Conservation (phyloP, 2,797 vertebrate species). For the Phrynocephalus guinanensis region DNA sequence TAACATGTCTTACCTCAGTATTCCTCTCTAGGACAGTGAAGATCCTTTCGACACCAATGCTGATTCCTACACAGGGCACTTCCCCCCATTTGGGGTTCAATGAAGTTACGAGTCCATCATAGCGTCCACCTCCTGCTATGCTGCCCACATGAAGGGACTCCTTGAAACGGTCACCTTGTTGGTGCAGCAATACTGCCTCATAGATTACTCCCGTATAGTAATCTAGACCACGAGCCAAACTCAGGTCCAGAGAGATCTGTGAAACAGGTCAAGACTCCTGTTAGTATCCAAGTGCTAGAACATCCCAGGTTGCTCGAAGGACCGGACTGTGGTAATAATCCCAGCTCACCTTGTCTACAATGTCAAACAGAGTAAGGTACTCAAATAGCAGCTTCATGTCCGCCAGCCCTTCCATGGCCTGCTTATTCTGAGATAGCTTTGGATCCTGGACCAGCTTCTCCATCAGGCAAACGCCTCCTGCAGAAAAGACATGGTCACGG, state of each 20-base stretch:
- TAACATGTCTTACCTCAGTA: constrained; percentile 79
- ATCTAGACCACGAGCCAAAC: constrained; percentile 93
- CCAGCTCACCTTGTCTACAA: constrained; percentile 85
- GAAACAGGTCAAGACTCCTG: neutral
- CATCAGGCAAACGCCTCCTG: constrained; percentile 88
- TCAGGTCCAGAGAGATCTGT: constrained; percentile 89
- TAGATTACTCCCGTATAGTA: constrained; percentile 96
- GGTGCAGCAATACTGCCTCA: constrained; percentile 85
- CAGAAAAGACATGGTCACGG: constrained; percentile 12
- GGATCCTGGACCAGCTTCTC: constrained; percentile 87
- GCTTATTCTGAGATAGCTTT: constrained; percentile 86
- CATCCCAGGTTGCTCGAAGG: accelerated
- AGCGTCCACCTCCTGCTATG: constrained; percentile 91
- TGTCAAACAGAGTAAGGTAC: constrained; percentile 89
- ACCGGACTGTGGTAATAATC: no score
- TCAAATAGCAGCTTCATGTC: constrained; percentile 92
- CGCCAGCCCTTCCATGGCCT: constrained; percentile 85
- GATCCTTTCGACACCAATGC: constrained; percentile 93
- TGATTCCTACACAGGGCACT: constrained; percentile 94
- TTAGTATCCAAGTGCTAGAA: accelerated
- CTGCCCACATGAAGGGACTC: constrained; percentile 86
- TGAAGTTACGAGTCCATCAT: constrained; percentile 94
- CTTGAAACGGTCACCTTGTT: constrained; percentile 73
- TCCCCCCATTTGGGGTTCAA: constrained; percentile 92
- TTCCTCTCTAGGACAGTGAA: constrained; percentile 95